Conservation (phyloP, 2,797 vertebrate species). For the Rhincodon typus region DNA sequence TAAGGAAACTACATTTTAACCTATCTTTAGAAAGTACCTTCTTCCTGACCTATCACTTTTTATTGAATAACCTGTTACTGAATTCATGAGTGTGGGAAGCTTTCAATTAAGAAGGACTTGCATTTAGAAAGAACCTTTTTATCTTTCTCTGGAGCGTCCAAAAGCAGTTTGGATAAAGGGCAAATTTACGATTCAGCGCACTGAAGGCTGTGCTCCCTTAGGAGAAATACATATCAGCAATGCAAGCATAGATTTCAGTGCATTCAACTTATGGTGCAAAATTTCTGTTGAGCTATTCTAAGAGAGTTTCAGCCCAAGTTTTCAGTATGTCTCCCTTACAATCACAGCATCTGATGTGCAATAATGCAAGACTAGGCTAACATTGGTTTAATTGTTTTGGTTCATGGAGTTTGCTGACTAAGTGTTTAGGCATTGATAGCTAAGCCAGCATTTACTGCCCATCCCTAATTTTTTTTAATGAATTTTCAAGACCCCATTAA, state of each 20-base stretch:
- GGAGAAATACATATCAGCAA: neutral
- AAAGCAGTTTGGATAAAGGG: neutral
- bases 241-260: neutral
- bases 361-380: neutral
- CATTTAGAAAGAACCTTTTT: neutral
- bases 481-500: no score
- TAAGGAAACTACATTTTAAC: neutral
- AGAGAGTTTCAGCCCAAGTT: neutral
- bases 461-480: no score
- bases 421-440: no score
- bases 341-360: neutral
- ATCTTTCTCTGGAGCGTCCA: neutral
- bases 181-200: neutral
- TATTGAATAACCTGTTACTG: neutral
- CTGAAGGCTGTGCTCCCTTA: neutral
- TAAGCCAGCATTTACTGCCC: no score
- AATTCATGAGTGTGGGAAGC: neutral
- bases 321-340: neutral
- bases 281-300: neutral
- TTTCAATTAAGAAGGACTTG: neutral
- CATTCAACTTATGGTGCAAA: neutral
- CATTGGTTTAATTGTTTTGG: neutral
- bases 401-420: no score
- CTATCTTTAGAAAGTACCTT: neutral
- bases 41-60: neutral